phyloP scores from a whole-genome alignment of 2,888 invertebrate genomes.

The Drosophila mimica region DNA sequence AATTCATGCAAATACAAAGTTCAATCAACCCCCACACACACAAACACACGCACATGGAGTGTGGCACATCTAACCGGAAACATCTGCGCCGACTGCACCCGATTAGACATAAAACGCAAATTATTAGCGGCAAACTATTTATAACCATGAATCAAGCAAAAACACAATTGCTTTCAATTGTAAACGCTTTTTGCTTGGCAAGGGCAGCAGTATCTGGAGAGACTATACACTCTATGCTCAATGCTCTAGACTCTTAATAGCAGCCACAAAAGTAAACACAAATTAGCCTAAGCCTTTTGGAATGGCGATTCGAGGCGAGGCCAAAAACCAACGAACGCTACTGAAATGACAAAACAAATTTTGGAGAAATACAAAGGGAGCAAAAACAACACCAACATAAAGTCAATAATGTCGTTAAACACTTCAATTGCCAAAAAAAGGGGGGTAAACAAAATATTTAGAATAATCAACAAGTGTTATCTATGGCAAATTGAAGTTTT shows the following conservation, averaged over 20 bases:
- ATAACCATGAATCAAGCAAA: slow-evolving; percentile 65
- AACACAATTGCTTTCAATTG: slow-evolving; percentile 64
- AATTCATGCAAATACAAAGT: slow-evolving; percentile 47
- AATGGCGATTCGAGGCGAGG: slow-evolving; percentile 40
- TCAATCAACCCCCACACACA: slow-evolving; percentile 61
- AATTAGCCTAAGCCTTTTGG: slow-evolving; percentile 58
- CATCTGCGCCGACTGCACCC: slow-evolving; percentile 64
- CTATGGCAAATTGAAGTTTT: slow-evolving; percentile 40
- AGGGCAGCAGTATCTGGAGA: slow-evolving; percentile 32
- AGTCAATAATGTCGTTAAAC: slow-evolving; percentile 50
- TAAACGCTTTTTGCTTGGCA: slow-evolving; percentile 43
- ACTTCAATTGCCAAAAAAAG: slow-evolving; percentile 44
- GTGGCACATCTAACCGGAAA: slow-evolving; percentile 66
- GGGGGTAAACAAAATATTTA: slow-evolving; percentile 40
- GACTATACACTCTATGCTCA: background rate
- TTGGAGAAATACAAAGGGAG: slow-evolving; percentile 36
- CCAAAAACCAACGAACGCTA: slow-evolving; percentile 52
- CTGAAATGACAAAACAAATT: slow-evolving; percentile 65
- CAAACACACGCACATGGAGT: background rate
- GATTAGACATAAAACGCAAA: slow-evolving; percentile 73
- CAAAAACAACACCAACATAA: slow-evolving; percentile 20
- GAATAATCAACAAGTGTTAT: slow-evolving; percentile 56
- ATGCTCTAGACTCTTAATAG: slow-evolving; percentile 10
- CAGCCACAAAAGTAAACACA: slow-evolving; percentile 48
- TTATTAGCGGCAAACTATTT: slow-evolving; percentile 70